phyloP scores from a whole-genome alignment of 64 coral and sea anemone species.

The Stylophora pistillata region DNA sequence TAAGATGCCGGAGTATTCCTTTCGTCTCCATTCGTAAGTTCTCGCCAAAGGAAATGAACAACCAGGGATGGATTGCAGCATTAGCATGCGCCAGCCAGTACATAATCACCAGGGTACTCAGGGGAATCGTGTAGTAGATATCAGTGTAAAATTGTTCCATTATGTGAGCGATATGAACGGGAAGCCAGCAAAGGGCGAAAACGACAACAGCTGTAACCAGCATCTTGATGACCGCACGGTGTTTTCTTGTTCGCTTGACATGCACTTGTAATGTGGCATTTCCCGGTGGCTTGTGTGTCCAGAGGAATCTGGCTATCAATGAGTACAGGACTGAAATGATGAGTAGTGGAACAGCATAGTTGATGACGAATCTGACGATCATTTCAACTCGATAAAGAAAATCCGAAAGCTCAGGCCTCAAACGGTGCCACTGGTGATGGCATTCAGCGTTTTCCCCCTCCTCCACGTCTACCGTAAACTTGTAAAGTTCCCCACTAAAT shows the following conservation, averaged over 20 bases:
- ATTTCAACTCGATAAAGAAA: slow-evolving; percentile 37
- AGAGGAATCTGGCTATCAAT: slow-evolving; percentile 39
- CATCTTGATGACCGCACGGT: slow-evolving; percentile 57
- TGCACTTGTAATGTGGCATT: slow-evolving; percentile 5
- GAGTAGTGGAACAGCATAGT: slow-evolving; percentile 42
- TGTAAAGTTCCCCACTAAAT: slow-evolving; percentile 33
- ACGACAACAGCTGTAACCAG: slow-evolving; percentile 54
- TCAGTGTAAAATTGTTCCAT: not conserved
- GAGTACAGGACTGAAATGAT: slow-evolving; percentile 40
- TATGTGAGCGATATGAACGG: slow-evolving; percentile 51
- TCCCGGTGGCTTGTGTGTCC: slow-evolving; percentile 50
- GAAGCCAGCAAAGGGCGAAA: slow-evolving; percentile 66
- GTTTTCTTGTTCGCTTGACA: slow-evolving; percentile 31
- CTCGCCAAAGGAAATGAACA: slow-evolving; percentile 45
- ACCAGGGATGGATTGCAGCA: slow-evolving; percentile 67
- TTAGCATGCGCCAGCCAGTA: slow-evolving; percentile 68
- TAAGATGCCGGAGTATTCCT: not conserved
- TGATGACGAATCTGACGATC: slow-evolving; percentile 37
- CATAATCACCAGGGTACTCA: not conserved
- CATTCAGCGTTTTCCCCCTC: not conserved
- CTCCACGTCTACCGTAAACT: not conserved
- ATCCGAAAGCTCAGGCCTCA: not conserved
- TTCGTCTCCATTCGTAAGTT: not conserved
- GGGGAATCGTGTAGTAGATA: slow-evolving; percentile 44
- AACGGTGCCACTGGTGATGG: not conserved